phyloP scores from a whole-genome alignment of 1,140 invertebrate genomes.

The Yoshiicerus persimilis region DNA sequence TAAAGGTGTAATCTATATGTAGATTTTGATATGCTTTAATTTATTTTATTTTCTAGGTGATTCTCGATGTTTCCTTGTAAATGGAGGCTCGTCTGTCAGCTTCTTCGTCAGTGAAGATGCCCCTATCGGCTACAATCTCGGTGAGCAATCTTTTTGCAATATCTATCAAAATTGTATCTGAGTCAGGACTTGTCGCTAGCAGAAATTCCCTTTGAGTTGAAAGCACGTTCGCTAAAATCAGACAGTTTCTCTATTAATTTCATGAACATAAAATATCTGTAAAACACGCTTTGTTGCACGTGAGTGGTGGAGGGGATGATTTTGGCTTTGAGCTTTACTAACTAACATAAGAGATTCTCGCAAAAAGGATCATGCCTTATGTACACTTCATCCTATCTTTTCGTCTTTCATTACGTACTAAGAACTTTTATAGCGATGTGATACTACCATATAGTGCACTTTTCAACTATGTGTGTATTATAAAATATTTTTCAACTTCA shows the following conservation, averaged over 20 bases:
- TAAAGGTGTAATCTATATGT: not conserved
- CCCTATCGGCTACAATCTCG: conserved; percentile 74
- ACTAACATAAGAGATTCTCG: not conserved
- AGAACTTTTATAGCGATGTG: not conserved
- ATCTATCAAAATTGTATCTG: conserved; percentile 18
- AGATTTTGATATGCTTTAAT: not conserved
- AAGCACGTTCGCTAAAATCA: not conserved
- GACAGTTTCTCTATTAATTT: conserved; percentile 10
- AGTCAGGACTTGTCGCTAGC: conserved; percentile 4
- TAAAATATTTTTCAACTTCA: not conserved
- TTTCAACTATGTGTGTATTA: not conserved
- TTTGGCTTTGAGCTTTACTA: conserved; percentile 2
- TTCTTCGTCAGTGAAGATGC: conserved; percentile 85
- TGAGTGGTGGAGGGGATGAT: conserved; percentile 13
- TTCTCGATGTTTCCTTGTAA: conserved; percentile 78
- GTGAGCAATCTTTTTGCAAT: conserved; percentile 54
- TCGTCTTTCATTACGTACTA: not conserved
- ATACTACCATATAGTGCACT: not conserved
- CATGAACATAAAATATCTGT: conserved; percentile 6
- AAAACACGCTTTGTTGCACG: conserved; percentile 18
- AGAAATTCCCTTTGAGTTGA: conserved; percentile 2
- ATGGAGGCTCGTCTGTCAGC: conserved; percentile 83
- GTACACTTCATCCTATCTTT: not conserved
- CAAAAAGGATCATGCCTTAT: not conserved
- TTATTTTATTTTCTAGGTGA: conserved; percentile 46